These are phyloP conservation scores for Echinometra lucunter DNA, from an alignment of 53 echinoderm and acorn worm genomes.

Conservation along the genomic window DNA sequence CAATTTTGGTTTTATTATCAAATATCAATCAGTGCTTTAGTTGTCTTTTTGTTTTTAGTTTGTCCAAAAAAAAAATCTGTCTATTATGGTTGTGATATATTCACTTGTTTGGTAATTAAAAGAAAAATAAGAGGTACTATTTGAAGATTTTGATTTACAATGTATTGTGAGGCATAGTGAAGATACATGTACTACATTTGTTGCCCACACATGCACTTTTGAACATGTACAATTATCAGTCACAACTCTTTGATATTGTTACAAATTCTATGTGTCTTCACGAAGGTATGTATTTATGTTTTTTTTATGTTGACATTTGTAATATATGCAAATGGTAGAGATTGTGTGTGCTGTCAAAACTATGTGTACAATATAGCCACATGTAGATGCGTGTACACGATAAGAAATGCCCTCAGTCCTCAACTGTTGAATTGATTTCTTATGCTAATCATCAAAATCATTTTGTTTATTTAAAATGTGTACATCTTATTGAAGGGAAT, in stretches of 20 bases:
- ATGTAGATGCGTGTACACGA: not conserved
- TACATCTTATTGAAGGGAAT: constrained; percentile 44
- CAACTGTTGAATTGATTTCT: not conserved
- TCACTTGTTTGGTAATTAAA: not conserved
- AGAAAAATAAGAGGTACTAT: constrained; percentile 30
- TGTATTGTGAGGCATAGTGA: not conserved
- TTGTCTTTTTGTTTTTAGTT: not conserved
- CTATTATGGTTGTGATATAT: not conserved
- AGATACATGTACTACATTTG: not conserved
- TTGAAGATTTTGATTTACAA: constrained; percentile 2
- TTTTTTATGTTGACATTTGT: constrained; percentile 40
- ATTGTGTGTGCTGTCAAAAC: constrained; percentile 37
- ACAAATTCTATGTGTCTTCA: constrained; percentile 18
- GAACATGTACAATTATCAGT: constrained; percentile 29
- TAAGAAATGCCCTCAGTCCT: not conserved
- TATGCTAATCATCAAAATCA: not conserved
- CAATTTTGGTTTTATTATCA: not conserved
- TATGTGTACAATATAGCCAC: not conserved
- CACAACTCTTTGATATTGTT: constrained; percentile 39
- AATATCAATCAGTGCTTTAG: not conserved
- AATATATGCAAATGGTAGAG: constrained; percentile 37
- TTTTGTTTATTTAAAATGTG: not conserved
- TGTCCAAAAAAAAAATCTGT: not conserved
- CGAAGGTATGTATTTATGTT: not conserved
- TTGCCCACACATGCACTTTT: constrained; percentile 9